Conservation (phyloP, 2,113 vertebrate species). For the Nyctereutes procyonoides region DNA sequence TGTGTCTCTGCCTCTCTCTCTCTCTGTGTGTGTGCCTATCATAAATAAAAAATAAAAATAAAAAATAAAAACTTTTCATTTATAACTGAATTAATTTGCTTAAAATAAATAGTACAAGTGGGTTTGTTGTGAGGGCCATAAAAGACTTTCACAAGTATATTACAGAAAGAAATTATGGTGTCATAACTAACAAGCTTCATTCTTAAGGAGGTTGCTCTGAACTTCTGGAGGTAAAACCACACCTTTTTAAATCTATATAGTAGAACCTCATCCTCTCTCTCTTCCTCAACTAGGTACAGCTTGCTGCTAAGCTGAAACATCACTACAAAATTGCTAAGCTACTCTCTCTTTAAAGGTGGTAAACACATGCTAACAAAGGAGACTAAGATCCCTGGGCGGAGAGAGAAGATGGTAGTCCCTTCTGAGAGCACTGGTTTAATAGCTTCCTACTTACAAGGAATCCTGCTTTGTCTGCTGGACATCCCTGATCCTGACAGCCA, state of each 20-base stretch:
- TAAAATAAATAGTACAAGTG: conserved; percentile 49
- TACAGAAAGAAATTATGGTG: conserved; percentile 37
- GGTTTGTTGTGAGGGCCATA: conserved; percentile 20
- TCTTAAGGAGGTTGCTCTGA: conserved; percentile 28
- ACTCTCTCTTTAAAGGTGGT: conserved; percentile 63
- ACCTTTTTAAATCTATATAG: conserved; percentile 32
- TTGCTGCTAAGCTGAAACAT: conserved; percentile 49
- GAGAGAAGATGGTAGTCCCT: conserved; percentile 64
- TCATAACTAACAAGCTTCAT: conserved; percentile 28
- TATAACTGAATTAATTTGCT: conserved; percentile 13
- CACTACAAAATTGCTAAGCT: conserved; percentile 73
- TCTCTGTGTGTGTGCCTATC: too few species aligned
- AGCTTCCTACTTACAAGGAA: conserved; percentile 62
- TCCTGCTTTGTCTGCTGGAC: conserved; percentile 42
- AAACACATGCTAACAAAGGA: conserved; percentile 79
- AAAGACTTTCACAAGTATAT: conserved; percentile 35
- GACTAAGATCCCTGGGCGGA: conserved; percentile 46
- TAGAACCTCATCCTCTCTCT: conserved; percentile 15
- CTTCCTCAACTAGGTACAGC: conserved; percentile 37
- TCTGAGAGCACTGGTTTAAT: conserved; percentile 60
- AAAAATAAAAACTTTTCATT: conserved; percentile 49
- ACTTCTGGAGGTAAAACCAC: background rate
- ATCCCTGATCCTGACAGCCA: conserved; percentile 1
- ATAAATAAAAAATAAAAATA: too few species aligned
- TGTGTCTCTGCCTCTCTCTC: too few species aligned